These are phyloP conservation scores for Phalanger gymnotis DNA, from an alignment of 2,797 vertebrate species.

Conservation along the genomic window DNA sequence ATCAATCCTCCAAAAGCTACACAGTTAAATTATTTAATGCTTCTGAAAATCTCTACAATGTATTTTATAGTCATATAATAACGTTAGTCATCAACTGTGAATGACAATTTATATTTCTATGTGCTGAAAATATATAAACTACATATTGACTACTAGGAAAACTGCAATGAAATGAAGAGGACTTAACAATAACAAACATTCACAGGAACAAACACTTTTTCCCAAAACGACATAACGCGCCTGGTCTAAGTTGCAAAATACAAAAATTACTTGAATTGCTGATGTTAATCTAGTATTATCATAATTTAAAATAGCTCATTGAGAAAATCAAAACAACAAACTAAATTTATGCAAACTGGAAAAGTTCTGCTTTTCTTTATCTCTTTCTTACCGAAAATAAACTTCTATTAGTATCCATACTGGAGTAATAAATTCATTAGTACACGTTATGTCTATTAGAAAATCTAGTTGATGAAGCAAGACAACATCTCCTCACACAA, in stretches of 20 bases:
- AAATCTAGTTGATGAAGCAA: constrained; percentile 59
- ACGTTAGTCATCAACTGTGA: constrained; percentile 14
- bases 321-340: not conserved
- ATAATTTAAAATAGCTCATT: constrained; percentile 21
- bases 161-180: not conserved
- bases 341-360: constrained; percentile 29
- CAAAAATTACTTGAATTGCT: constrained; percentile 43
- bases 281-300: not conserved
- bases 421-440: constrained; percentile 29
- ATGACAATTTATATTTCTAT: not conserved
- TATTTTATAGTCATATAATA: constrained; percentile 46
- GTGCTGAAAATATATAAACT: constrained; percentile 41
- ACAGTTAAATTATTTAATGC: constrained; percentile 4
- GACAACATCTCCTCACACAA: constrained; percentile 52
- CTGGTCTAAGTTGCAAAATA: not conserved
- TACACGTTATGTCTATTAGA: constrained; percentile 37
- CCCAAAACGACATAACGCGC: not conserved
- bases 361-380: not conserved
- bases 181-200: constrained; percentile 29
- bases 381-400: constrained; percentile 27
- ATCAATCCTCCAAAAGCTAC: constrained; percentile 16
- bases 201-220: not conserved
- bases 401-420: constrained; percentile 19
- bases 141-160: constrained; percentile 23
- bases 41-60: constrained; percentile 49